Conservation (phyloP, 1,140 invertebrate genomes). For the Nephila pilipes region DNA sequence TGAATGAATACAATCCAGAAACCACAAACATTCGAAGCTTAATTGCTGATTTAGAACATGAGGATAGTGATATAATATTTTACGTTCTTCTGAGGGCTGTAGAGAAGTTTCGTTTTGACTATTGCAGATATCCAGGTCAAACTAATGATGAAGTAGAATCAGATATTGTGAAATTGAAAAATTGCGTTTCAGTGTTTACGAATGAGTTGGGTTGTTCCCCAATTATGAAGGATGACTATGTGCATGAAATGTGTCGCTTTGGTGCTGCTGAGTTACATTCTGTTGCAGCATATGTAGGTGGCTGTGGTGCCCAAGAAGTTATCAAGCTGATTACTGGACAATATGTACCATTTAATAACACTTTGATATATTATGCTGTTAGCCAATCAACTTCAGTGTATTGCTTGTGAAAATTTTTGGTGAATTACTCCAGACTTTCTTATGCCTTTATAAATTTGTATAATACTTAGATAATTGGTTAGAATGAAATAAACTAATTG, state of each 20-base stretch:
- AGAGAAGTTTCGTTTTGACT: slow-evolving; percentile 94
- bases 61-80: slow-evolving; percentile 92
- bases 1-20: slow-evolving; percentile 87
- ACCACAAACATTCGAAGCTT: slow-evolving; percentile 82
- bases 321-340: slow-evolving; percentile 99
- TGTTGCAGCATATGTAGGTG: slow-evolving; percentile 95
- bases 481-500: no score
- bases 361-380: slow-evolving; percentile 97
- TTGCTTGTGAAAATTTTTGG: slow-evolving; percentile 58
- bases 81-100: slow-evolving; percentile 94
- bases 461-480: no score
- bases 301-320: slow-evolving; percentile 95
- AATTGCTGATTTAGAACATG: slow-evolving; percentile 84
- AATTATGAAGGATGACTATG: slow-evolving; percentile 93
- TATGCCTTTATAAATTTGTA: no score
- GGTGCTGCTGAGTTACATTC: slow-evolving; percentile 97
- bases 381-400: slow-evolving; percentile 81
- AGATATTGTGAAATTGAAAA: slow-evolving; percentile 93
- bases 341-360: slow-evolving; percentile 97
- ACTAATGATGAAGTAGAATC: slow-evolving; percentile 92
- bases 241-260: slow-evolving; percentile 96
- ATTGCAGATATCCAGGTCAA: slow-evolving; percentile 94
- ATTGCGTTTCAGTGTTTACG: slow-evolving; percentile 82
- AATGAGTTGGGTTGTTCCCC: slow-evolving; percentile 90
- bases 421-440: no score